Conservation (phyloP, 2,113 vertebrate genomes). For the Triplophysa tibetana region DNA sequence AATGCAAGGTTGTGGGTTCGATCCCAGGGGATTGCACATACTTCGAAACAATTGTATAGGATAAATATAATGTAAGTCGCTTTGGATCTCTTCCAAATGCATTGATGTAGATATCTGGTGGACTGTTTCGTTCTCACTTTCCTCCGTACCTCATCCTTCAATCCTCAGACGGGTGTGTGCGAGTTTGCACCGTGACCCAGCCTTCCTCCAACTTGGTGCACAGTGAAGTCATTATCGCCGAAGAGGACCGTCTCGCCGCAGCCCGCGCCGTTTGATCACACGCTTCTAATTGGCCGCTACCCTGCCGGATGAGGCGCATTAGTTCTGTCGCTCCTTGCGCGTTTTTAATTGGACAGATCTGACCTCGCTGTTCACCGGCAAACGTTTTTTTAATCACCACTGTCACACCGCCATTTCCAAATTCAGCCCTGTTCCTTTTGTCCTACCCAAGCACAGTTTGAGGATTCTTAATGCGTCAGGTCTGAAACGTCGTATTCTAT, state of each 20-base stretch:
- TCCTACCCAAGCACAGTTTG: not conserved
- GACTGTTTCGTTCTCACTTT: not conserved
- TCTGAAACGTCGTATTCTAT: conserved; percentile 14
- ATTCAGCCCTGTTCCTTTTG: not conserved
- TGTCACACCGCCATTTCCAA: conserved; percentile 5
- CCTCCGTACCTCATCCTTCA: not conserved
- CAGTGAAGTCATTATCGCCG: conserved; percentile 47
- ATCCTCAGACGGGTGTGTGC: not conserved
- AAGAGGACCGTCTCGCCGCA: conserved; percentile 29
- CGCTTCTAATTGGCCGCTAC: conserved; percentile 48
- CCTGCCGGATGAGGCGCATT: conserved; percentile 35
- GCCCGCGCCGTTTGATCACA: conserved; percentile 43
- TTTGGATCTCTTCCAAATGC: no score
- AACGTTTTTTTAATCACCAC: conserved; percentile 27
- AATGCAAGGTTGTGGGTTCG: no score
- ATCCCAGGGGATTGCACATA: no score
- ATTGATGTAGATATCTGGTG: no score
- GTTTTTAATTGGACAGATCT: conserved; percentile 50
- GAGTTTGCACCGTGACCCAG: not conserved
- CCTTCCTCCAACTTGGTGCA: not conserved
- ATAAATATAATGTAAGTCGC: no score
- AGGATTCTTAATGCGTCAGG: conserved; percentile 15
- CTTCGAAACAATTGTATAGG: no score
- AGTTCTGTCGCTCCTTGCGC: conserved; percentile 24
- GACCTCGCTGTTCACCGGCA: not conserved